A percentile compares a stretch with the other conserved stretches of the same genome.
Conservation (phyloP, 2,888 invertebrate species). For the Leptopilina syphax region DNA sequence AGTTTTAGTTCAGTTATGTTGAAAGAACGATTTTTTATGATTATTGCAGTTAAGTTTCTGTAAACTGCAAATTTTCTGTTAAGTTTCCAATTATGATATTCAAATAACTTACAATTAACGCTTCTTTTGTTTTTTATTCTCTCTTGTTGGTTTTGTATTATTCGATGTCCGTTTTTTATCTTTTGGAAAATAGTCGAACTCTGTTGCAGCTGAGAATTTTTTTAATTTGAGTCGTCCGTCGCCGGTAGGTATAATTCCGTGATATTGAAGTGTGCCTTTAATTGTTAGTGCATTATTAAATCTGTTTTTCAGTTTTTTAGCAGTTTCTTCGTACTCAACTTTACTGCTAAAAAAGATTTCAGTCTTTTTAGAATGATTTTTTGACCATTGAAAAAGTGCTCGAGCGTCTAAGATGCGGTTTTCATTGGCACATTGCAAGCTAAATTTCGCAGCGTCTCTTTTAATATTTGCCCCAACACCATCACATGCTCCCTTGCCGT, state of each 20-base stretch:
- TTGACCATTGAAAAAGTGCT: slow-evolving; percentile 29
- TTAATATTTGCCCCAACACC: slow-evolving; percentile 50
- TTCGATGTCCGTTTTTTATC: neutral
- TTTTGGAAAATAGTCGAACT: neutral
- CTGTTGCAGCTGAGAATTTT: neutral
- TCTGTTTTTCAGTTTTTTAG: slow-evolving; percentile 25
- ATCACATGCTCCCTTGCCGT: slow-evolving; percentile 63
- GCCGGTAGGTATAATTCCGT: slow-evolving; percentile 6
- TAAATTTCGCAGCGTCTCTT: slow-evolving; percentile 11
- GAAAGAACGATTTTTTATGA: no score
- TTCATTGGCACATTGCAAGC: slow-evolving; percentile 24
- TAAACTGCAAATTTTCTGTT: no score
- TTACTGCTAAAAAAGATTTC: slow-evolving; percentile 35
- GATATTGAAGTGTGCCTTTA: slow-evolving; percentile 38
- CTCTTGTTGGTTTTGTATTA: neutral
- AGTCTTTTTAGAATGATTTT: slow-evolving; percentile 23
- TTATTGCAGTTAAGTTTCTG: no score
- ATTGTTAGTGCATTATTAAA: slow-evolving; percentile 34
- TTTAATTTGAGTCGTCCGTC: neutral
- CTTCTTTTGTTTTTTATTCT: no score
- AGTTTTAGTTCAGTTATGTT: no score
- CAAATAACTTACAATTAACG: no score
- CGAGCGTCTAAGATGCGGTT: neutral
- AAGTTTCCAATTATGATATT: no score
- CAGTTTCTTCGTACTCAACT: slow-evolving; percentile 4